Conservation (phyloP, 1,140 invertebrate species). For the Cryptotermes secundus region DNA sequence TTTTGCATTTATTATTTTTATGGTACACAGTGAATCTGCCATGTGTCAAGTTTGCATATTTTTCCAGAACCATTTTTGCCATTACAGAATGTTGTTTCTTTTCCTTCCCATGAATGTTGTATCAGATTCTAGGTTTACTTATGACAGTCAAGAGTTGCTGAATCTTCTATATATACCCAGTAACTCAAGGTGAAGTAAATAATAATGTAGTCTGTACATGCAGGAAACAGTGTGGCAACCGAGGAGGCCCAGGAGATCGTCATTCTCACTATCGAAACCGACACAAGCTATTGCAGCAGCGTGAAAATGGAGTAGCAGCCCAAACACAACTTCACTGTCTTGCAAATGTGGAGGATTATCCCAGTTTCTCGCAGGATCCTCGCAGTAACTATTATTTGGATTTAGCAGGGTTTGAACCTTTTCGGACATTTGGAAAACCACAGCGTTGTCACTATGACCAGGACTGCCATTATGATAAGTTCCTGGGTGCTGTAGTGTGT, state of each 20-base stretch:
- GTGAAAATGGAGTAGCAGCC: constrained; percentile 23
- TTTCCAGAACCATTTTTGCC: too few relatives aligned
- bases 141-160: too few relatives aligned
- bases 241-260: constrained; percentile 2
- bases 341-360: constrained; percentile 22
- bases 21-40: too few relatives aligned
- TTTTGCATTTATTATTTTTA: too few relatives aligned
- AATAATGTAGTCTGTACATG: background rate
- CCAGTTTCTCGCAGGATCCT: background rate
- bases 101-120: too few relatives aligned
- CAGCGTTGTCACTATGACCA: constrained; percentile 10
- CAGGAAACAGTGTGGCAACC: constrained; percentile 31
- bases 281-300: constrained; percentile 5
- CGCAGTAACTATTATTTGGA: constrained; percentile 48
- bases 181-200: too few relatives aligned
- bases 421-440: background rate
- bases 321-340: background rate
- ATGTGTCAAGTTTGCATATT: too few relatives aligned
- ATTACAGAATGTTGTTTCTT: too few relatives aligned
- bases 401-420: constrained; percentile 48
- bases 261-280: constrained; percentile 24
- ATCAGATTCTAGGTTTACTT: too few relatives aligned
- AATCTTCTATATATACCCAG: too few relatives aligned
- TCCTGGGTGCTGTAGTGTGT: constrained; percentile 51
- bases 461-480: constrained; percentile 56